Conservation (phyloP, 2,888 invertebrate species). For the Acronicta aceris region DNA sequence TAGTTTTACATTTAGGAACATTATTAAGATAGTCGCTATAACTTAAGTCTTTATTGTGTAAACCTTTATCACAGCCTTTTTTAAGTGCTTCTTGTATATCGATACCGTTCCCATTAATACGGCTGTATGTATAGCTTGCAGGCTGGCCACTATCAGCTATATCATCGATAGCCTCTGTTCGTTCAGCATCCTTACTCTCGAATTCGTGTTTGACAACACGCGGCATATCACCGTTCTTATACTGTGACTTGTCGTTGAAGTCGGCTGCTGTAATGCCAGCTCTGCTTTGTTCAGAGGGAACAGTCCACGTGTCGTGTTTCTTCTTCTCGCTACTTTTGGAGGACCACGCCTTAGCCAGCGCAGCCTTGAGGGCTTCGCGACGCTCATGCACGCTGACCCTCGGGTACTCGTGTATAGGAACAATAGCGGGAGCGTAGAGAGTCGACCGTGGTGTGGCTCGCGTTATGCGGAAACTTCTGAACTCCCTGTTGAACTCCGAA, state of each 20-base stretch:
- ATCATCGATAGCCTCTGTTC: conserved; percentile 72
- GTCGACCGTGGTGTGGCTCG: conserved; percentile 86
- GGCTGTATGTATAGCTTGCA: conserved; percentile 77
- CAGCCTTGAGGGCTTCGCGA: conserved; percentile 86
- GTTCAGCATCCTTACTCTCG: conserved; percentile 81
- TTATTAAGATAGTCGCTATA: conserved; percentile 86
- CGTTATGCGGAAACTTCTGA: conserved; percentile 89
- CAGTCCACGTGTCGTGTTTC: conserved; percentile 85
- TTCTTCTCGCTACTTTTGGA: conserved; percentile 83
- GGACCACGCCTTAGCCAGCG: conserved; percentile 86
- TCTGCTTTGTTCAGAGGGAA: conserved; percentile 78
- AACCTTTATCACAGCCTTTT: conserved; percentile 88
- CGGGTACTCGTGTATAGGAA: conserved; percentile 90
- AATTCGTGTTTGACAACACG: conserved; percentile 84
- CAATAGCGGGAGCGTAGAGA: conserved; percentile 87
- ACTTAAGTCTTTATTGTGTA: conserved; percentile 84
- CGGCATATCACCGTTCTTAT: conserved; percentile 77
- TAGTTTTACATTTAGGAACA: conserved; percentile 88
- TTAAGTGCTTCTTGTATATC: conserved; percentile 86
- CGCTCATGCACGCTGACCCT: conserved; percentile 89
- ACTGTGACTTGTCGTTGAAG: conserved; percentile 75
- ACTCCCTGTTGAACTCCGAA: conserved; percentile 90
- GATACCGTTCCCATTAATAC: conserved; percentile 80
- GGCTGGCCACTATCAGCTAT: conserved; percentile 76
- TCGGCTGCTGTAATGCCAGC: conserved; percentile 77